phyloP scores from a whole-genome alignment of 1,140 invertebrate species.

The Drosophila rufa region DNA sequence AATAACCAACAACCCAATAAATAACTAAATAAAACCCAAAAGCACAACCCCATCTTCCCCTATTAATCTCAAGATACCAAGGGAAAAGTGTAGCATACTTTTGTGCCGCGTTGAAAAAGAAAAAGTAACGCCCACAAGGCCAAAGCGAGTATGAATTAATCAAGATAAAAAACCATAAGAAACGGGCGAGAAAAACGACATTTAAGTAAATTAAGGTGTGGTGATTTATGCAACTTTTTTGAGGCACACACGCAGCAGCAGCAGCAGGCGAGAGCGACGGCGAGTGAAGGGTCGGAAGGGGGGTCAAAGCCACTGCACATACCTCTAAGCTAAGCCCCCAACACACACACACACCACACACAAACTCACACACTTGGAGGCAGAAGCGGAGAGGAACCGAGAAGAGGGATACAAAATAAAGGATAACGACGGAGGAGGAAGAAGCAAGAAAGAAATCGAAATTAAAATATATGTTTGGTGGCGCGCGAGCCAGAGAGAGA shows the following conservation, averaged over 20 bases:
- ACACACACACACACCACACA: constrained; percentile 35
- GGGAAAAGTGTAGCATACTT: constrained; percentile 48
- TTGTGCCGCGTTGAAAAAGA: constrained; percentile 23
- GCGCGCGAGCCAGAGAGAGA: constrained; percentile 29
- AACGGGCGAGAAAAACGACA: constrained; percentile 31
- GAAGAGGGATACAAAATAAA: constrained; percentile 73
- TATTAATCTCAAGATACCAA: background rate
- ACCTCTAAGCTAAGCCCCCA: constrained; percentile 54
- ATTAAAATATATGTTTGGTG: constrained; percentile 76
- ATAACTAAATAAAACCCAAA: constrained; percentile 19
- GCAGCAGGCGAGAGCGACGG: constrained; percentile 1
- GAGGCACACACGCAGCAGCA: constrained; percentile 51
- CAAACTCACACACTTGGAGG: background rate
- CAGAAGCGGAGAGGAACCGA: constrained; percentile 14
- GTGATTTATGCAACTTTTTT: constrained; percentile 85
- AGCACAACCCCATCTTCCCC: constrained; percentile 5
- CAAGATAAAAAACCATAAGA: constrained; percentile 18
- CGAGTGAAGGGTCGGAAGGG: constrained; percentile 8
- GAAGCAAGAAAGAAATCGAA: constrained; percentile 82
- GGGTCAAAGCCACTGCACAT: constrained; percentile 58
- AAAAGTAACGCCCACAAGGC: constrained; percentile 38
- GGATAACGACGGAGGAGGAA: constrained; percentile 74
- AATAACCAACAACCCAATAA: constrained; percentile 18
- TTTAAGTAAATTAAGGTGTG: constrained; percentile 85
- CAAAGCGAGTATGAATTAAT: constrained; percentile 25